A percentile compares a stretch with the other conserved stretches of the same genome.
Conservation (phyloP, 2,113 vertebrate species). For the Syngnathus typhle region DNA sequence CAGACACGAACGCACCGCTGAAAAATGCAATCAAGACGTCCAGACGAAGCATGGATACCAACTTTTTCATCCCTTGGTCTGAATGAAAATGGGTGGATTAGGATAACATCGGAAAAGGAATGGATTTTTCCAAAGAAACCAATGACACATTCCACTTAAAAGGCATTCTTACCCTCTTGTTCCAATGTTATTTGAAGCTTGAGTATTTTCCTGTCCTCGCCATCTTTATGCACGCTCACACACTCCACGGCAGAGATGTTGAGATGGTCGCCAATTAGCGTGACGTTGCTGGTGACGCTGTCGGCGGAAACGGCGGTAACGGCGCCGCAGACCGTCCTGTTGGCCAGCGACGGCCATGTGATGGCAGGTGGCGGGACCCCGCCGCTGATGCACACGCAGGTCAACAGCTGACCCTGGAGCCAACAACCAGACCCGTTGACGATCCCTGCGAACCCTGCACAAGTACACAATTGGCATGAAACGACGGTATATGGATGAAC, state of each 20-base stretch:
- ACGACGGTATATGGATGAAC: no score
- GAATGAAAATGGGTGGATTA: background rate
- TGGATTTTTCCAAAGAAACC: background rate
- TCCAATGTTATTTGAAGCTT: accelerated
- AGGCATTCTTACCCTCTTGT: background rate
- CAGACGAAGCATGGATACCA: accelerated
- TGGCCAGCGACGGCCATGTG: conserved; percentile 30
- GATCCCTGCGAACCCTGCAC: conserved; percentile 22
- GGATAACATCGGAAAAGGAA: background rate
- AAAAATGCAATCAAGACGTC: conserved; percentile 19
- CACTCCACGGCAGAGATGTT: background rate
- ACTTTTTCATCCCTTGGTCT: background rate
- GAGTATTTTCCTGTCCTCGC: background rate
- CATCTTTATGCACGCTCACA: background rate
- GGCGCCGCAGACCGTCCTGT: conserved; percentile 9
- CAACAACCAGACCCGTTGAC: conserved; percentile 24
- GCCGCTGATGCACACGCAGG: conserved; percentile 41
- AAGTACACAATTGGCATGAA: background rate
- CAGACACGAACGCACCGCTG: conserved; percentile 27
- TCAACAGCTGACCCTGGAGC: conserved; percentile 14
- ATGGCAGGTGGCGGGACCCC: conserved; percentile 44
- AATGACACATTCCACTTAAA: background rate
- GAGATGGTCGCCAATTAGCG: background rate
- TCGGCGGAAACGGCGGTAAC: conserved; percentile 13
- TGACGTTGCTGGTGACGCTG: conserved; percentile 34